phyloP scores from a whole-genome alignment of 1,140 invertebrate species.

The Trichonephila clavipes region DNA sequence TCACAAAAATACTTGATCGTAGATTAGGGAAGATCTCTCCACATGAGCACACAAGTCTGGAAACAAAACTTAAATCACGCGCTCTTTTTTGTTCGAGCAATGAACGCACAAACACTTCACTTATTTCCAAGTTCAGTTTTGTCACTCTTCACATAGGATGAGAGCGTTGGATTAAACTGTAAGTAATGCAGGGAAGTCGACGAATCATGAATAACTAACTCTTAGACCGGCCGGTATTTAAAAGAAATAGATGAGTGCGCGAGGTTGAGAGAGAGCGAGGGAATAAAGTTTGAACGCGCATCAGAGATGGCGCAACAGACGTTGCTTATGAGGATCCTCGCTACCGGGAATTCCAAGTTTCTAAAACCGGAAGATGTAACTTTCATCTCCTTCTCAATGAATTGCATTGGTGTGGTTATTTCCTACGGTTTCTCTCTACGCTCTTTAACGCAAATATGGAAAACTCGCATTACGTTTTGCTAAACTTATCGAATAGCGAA shows the following conservation, averaged over 20 bases:
- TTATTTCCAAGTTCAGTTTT: not conserved
- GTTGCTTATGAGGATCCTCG: slow-evolving; percentile 32
- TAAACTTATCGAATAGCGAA: not conserved
- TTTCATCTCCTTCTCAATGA: slow-evolving; percentile 35
- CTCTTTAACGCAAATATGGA: not conserved
- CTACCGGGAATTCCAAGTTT: slow-evolving; percentile 55
- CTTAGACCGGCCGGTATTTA: not conserved
- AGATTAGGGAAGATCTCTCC: too few species aligned
- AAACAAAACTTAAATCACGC: not conserved
- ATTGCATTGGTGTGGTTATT: slow-evolving; percentile 13
- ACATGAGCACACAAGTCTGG: too few species aligned
- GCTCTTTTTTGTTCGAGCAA: not conserved
- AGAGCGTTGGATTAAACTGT: not conserved
- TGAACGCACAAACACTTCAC: not conserved
- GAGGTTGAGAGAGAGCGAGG: not conserved
- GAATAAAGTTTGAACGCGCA: not conserved
- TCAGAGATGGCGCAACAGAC: slow-evolving; percentile 38
- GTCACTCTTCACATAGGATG: not conserved
- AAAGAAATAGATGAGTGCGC: not conserved
- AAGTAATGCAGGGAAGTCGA: not conserved
- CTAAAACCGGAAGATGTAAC: slow-evolving; percentile 49
- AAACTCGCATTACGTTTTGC: not conserved
- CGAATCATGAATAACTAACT: not conserved
- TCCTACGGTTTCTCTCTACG: not conserved
- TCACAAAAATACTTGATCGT: not conserved